These are phyloP conservation scores for Drosophila eohydei DNA, from an alignment of 2,888 invertebrate species.

Conservation along the genomic window DNA sequence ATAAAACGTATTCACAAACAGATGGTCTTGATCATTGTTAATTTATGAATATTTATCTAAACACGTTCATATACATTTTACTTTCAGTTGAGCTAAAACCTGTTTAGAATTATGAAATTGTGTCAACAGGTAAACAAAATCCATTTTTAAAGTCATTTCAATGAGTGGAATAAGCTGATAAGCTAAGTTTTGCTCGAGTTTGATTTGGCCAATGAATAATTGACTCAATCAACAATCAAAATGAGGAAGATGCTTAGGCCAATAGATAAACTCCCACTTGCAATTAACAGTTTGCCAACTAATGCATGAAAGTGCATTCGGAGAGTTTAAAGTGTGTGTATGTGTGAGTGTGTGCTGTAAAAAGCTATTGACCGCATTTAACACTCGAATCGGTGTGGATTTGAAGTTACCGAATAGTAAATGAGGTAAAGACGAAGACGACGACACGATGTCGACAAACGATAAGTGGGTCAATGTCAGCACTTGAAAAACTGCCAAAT, in stretches of 20 bases:
- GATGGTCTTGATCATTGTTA: neutral
- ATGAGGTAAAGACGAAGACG: slow-evolving; percentile 56
- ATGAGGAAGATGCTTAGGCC: slow-evolving; percentile 19
- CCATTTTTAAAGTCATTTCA: neutral
- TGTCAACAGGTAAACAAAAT: slow-evolving; percentile 2
- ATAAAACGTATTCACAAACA: neutral
- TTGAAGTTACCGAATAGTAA: slow-evolving; percentile 53
- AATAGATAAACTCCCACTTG: neutral
- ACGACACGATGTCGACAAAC: slow-evolving; percentile 54
- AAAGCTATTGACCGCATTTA: slow-evolving; percentile 75
- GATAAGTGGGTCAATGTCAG: slow-evolving; percentile 81
- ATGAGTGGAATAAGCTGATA: neutral
- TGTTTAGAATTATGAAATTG: slow-evolving; percentile 7
- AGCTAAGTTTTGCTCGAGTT: neutral
- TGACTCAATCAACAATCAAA: slow-evolving; percentile 14
- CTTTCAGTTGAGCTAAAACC: slow-evolving; percentile 6
- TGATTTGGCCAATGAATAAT: neutral
- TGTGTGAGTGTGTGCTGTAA: slow-evolving; percentile 32
- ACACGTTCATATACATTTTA: neutral
- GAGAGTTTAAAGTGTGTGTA: slow-evolving; percentile 4
- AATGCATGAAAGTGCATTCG: slow-evolving; percentile 5
- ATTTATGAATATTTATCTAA: neutral
- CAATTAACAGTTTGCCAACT: neutral
- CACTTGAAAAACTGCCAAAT: slow-evolving; percentile 76
- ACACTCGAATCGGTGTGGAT: slow-evolving; percentile 34